Evolutionary conservation across 2,113 vertebrate genomes (phyloP).

Genomic region (Aix galericulata): DNA sequence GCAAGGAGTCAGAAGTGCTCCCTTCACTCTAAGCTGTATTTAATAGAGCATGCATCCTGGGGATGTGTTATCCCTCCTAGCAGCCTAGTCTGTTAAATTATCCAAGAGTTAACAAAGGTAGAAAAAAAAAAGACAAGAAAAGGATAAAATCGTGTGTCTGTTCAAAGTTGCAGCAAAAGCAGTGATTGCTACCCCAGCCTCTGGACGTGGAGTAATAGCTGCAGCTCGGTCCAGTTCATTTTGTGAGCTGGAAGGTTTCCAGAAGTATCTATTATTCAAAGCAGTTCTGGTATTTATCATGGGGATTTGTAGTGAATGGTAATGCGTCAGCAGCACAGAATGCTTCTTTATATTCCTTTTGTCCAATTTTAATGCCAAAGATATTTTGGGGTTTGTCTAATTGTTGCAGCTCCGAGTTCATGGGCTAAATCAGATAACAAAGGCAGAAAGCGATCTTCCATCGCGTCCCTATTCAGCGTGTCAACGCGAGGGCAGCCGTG

Average conservation of each 20-base stretch:
- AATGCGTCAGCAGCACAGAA: slow-evolving; percentile 67
- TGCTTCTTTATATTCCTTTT: slow-evolving; percentile 58
- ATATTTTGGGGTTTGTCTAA: slow-evolving; percentile 65
- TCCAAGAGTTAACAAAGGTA: slow-evolving; percentile 25
- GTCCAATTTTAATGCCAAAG: slow-evolving; percentile 68
- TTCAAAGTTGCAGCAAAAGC: background rate
- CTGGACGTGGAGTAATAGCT: slow-evolving; percentile 30
- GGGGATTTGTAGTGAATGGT: slow-evolving; percentile 67
- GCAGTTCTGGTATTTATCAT: slow-evolving; percentile 71
- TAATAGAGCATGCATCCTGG: slow-evolving; percentile 29
- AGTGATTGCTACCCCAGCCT: background rate
- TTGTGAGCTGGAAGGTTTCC: slow-evolving; percentile 42
- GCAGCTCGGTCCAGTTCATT: slow-evolving; percentile 19
- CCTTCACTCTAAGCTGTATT: background rate
- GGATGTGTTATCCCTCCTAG: slow-evolving; percentile 2
- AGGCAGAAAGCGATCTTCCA: slow-evolving; percentile 16
- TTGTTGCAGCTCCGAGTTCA: slow-evolving; percentile 52
- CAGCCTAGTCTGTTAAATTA: slow-evolving; percentile 43
- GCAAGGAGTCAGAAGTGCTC: background rate
- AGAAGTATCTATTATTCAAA: slow-evolving; percentile 63
- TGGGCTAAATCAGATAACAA: slow-evolving; percentile 54
- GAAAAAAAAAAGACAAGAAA: background rate
- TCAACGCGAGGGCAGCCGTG: background rate
- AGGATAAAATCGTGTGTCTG: background rate
- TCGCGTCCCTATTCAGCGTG: background rate